Conservation (phyloP, 2,797 vertebrate genomes). For the Pelodytes ibericus region DNA sequence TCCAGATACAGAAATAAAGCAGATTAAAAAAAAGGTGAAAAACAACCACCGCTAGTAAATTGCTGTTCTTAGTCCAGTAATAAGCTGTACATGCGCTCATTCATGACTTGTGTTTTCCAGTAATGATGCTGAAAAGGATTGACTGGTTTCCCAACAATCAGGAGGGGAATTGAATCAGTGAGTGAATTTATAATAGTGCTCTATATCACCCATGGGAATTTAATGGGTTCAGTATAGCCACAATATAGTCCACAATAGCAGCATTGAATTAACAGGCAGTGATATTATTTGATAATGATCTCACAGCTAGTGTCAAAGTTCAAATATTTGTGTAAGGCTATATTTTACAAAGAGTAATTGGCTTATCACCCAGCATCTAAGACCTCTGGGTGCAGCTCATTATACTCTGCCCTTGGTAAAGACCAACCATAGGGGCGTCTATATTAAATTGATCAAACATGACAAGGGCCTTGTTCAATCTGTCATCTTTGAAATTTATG, state of each 20-base stretch:
- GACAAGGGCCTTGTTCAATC: no score
- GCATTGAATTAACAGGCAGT: constrained; percentile 29
- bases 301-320: constrained; percentile 33
- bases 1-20: background rate
- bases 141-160: constrained; percentile 12
- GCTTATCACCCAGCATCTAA: constrained; percentile 7
- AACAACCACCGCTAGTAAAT: background rate
- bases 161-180: constrained; percentile 11
- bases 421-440: background rate
- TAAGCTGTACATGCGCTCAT: background rate
- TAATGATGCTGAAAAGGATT: constrained; percentile 9
- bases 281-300: constrained; percentile 38
- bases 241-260: constrained; percentile 19
- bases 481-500: no score
- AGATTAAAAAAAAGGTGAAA: background rate
- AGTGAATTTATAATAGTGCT: constrained; percentile 25
- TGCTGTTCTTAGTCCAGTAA: background rate
- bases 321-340: constrained; percentile 21
- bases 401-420: constrained; percentile 34
- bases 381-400: constrained; percentile 42
- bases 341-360: constrained; percentile 44
- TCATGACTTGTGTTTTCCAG: background rate
- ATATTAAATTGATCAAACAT: no score
- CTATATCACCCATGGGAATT: constrained; percentile 20
- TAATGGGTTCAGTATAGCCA: constrained; percentile 21